These are phyloP conservation scores for Drosophila anomalata DNA, from an alignment of 2,888 invertebrate genomes.

Conservation along the genomic window DNA sequence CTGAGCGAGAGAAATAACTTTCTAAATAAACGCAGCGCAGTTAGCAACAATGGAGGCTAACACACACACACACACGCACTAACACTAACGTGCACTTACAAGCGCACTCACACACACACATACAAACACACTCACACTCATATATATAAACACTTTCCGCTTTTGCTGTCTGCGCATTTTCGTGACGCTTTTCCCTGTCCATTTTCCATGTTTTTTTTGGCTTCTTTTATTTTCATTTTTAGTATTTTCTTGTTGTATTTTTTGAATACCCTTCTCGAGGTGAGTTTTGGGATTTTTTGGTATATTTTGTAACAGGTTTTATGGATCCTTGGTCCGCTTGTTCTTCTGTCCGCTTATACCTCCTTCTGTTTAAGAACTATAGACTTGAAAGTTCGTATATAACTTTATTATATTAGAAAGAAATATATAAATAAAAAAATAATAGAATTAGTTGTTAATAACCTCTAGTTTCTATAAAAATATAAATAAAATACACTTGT, in stretches of 20 bases:
- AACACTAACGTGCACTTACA: constrained; percentile 17
- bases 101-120: neutral
- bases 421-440: too few species aligned
- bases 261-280: neutral
- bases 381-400: too few species aligned
- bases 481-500: too few species aligned
- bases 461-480: too few species aligned
- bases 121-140: constrained; percentile 11
- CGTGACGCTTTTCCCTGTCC: constrained; percentile 59
- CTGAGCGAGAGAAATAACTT: constrained; percentile 66
- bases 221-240: constrained; percentile 6
- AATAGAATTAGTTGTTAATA: too few species aligned
- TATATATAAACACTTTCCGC: constrained; percentile 35
- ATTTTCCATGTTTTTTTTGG: neutral
- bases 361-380: too few species aligned
- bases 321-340: too few species aligned
- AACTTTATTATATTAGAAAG: too few species aligned
- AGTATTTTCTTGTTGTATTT: constrained; percentile 1
- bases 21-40: constrained; percentile 74
- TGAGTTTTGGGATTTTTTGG: neutral
- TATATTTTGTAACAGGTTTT: neutral
- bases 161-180: constrained; percentile 67
- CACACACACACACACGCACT: constrained; percentile 18
- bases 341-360: too few species aligned
- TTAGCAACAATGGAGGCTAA: constrained; percentile 61